These are phyloP conservation scores for Drosophila lacteicornis DNA, from an alignment of 1,140 invertebrate genomes.

Conservation along the genomic window DNA sequence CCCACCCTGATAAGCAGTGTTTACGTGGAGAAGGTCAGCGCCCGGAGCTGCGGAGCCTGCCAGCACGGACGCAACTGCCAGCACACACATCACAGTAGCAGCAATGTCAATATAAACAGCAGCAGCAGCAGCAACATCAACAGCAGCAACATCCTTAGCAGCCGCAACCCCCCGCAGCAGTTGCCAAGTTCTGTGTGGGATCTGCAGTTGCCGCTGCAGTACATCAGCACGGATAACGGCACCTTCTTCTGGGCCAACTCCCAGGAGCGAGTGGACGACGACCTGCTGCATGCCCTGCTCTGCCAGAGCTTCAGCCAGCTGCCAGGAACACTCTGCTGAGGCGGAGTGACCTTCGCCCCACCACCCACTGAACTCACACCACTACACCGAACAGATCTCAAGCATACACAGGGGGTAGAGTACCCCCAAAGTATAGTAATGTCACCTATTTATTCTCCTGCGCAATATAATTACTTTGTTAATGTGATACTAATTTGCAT, in stretches of 20 bases:
- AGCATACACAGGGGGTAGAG: conserved; percentile 20
- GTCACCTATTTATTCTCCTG: conserved; percentile 68
- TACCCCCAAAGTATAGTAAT: conserved; percentile 40
- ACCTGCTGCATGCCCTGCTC: conserved; percentile 71
- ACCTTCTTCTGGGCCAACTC: conserved; percentile 81
- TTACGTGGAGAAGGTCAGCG: conserved; percentile 67
- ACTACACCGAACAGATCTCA: conserved; percentile 63
- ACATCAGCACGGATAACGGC: conserved; percentile 79
- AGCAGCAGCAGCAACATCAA: conserved; percentile 10
- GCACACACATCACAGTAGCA: conserved; percentile 61
- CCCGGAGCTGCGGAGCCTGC: conserved; percentile 64
- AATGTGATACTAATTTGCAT: conserved; percentile 80
- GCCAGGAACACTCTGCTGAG: conserved; percentile 69
- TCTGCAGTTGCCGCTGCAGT: conserved; percentile 66
- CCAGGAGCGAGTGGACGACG: conserved; percentile 74
- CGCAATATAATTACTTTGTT: conserved; percentile 79
- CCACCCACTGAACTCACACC: conserved; percentile 8
- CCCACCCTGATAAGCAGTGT: conserved; percentile 74
- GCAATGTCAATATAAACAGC: conserved; percentile 14
- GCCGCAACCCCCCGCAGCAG: conserved; percentile 9
- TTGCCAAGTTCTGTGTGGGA: conserved; percentile 46
- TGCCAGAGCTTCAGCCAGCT: conserved; percentile 74
- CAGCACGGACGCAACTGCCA: conserved; percentile 81
- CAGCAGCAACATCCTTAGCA: conserved; percentile 1
- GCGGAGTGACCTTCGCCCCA: background rate